phyloP scores from a whole-genome alignment of 30 jellyfish, hydroid and myxozoan genomes.

The Hydractinia symbiolongicarpus region DNA sequence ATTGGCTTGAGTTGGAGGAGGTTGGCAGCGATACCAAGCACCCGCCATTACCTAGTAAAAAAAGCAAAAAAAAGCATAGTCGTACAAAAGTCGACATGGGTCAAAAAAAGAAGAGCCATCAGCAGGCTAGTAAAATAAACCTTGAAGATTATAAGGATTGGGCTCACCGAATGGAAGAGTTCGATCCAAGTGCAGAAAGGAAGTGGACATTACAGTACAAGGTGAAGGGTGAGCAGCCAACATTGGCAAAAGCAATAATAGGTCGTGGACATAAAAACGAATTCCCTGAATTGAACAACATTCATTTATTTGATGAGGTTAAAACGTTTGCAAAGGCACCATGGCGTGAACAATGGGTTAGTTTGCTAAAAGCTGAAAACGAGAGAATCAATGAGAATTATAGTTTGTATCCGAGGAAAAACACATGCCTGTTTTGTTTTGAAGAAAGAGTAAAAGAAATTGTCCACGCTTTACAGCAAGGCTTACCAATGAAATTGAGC shows the following conservation, averaged over 20 bases:
- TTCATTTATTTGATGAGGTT: conserved; percentile 29
- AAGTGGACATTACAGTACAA: conserved; percentile 30
- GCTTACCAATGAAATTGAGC: not conserved
- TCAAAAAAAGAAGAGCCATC: not conserved
- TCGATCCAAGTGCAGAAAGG: conserved; percentile 22
- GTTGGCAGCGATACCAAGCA: not conserved
- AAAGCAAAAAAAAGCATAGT: not conserved
- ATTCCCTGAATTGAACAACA: conserved; percentile 29
- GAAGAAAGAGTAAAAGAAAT: not conserved
- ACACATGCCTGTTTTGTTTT: conserved; percentile 27
- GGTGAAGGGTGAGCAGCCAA: conserved; percentile 13
- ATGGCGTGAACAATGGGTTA: conserved; percentile 5
- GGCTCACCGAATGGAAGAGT: conserved; percentile 35
- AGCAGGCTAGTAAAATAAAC: not conserved
- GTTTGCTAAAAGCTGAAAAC: conserved; percentile 3
- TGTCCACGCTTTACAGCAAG: not conserved
- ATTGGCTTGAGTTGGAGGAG: not conserved
- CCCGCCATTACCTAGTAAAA: not conserved
- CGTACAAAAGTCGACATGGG: not conserved
- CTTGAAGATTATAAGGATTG: conserved; percentile 36
- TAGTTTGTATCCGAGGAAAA: conserved; percentile 8
- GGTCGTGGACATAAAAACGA: conserved; percentile 36
- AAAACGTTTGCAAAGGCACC: conserved; percentile 7
- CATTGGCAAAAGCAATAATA: conserved; percentile 21
- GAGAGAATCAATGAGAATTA: not conserved